Evolutionary conservation across 2,888 invertebrate species (phyloP).

Genomic region (Caenorhabditis sulstoni): DNA sequence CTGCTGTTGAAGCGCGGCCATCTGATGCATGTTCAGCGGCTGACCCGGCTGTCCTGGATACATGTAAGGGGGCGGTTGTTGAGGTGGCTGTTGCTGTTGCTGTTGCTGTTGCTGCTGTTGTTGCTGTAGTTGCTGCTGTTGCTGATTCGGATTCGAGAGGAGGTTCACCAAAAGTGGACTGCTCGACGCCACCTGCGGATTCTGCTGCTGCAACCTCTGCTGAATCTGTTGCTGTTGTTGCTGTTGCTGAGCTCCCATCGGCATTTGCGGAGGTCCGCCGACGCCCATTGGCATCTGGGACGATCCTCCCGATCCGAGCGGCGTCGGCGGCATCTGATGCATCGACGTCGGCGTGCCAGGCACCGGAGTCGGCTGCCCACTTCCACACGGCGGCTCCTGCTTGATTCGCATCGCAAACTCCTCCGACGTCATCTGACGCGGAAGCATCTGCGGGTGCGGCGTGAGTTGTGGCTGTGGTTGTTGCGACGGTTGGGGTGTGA

Average conservation of each 20-base stretch:
- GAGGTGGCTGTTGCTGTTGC: slow-evolving; percentile 20
- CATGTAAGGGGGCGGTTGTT: not conserved
- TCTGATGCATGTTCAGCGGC: not conserved
- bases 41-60: not conserved
- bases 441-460: slow-evolving; percentile 21
- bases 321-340: slow-evolving; percentile 32
- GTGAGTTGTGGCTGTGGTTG: slow-evolving; percentile 31
- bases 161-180: slow-evolving; percentile 68
- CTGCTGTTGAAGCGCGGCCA: slow-evolving; percentile 12
- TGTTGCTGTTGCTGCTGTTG: slow-evolving; percentile 47
- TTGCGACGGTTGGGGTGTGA: slow-evolving; percentile 8
- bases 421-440: slow-evolving; percentile 47
- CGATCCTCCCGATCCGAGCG: slow-evolving; percentile 7
- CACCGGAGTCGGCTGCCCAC: slow-evolving; percentile 44
- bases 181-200: slow-evolving; percentile 37
- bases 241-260: not conserved
- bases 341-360: slow-evolving; percentile 34
- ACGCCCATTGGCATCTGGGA: slow-evolving; percentile 13
- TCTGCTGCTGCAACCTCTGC: slow-evolving; percentile 38
- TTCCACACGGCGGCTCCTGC: slow-evolving; percentile 32
- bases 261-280: slow-evolving; percentile 2
- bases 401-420: slow-evolving; percentile 31
- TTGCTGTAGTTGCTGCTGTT: slow-evolving; percentile 30
- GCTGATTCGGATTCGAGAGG: slow-evolving; percentile 42
- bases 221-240: slow-evolving; percentile 14